Conservation (phyloP, 2,113 vertebrate species). For the Alligator sinensis region DNA sequence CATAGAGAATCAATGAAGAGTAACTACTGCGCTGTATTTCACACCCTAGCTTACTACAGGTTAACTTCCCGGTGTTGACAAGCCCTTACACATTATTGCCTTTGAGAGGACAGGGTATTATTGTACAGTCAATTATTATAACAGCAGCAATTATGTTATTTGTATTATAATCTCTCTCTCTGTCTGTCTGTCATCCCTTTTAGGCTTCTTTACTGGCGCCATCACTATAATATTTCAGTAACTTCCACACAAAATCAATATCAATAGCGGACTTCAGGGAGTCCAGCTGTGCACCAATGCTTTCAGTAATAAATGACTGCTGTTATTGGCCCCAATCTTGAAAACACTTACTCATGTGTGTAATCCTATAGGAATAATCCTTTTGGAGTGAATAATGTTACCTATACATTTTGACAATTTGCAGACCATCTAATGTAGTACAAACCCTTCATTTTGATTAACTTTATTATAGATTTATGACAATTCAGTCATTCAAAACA, state of each 20-base stretch:
- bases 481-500: not conserved
- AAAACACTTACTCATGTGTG: not conserved
- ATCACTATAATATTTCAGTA: not conserved
- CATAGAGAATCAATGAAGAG: too few species aligned
- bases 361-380: not conserved
- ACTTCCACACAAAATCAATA: not conserved
- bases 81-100: not conserved
- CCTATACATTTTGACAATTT: not conserved
- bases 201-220: not conserved
- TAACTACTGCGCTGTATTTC: too few species aligned
- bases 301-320: not conserved
- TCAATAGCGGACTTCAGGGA: not conserved
- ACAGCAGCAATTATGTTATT: not conserved
- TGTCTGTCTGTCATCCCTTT: not conserved
- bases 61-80: too few species aligned
- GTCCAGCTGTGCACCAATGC: not conserved
- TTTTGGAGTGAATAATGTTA: not conserved
- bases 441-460: not conserved
- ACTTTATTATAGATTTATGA: not conserved
- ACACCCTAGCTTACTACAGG: too few species aligned
- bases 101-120: not conserved
- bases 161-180: not conserved
- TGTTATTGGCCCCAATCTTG: not conserved
- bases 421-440: not conserved
- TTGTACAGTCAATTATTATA: not conserved